Base-by-base conservation (phyloP, 92 coral and sea anemone genomes). In the Zoanthus sociatus region DNA sequence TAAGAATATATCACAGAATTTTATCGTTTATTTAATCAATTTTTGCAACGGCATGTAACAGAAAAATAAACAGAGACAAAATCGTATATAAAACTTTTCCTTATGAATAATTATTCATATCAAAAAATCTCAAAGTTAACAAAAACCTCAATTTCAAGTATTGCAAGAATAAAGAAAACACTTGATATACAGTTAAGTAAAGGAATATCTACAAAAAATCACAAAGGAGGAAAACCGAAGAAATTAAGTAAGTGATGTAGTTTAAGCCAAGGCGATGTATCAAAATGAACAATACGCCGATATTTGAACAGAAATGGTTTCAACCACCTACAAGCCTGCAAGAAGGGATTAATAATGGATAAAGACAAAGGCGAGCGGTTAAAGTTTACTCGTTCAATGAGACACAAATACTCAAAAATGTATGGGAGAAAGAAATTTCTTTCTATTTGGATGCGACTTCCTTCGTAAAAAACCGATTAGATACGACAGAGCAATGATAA, bases 201-300 rank as follows among this genome's bases (percentile, higher is more conserved):
- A n/a, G n/a, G n/a, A 26, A 26, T 26, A 26, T 26, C 26, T 26
- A 26, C 26, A 26, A 26, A 26, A 26, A 26, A 26, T 26, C 26
- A 26, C 26, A 26, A 26, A 26, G 26, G 26, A 26, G 26, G 26
- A 26, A 26, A 26, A 26, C 26, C 26, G 26, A 26, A 26, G 26
- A 26, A 26, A 26, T 26, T 26, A 26, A 26, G 26, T 26, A 26
- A 26, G 26, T 0, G 26, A 26, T 26, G 26, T 26, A 26, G 26
- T 26, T 26, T 26, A 26, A 26, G 26, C 26, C 0, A 26, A 26
- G 26, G 26, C 26, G 26, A 26, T 26, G 58, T 53, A 17, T 42
- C 76, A 44, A 68, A 83, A 13, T 81, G 89, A 16, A 88, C 90
- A 30, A 58, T 88, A 71, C 79, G 53, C 1, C 88, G 90, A 45